Evolutionary conservation across 2,797 vertebrate genomes (phyloP).

Genomic region (Micrastur ruficollis): DNA sequence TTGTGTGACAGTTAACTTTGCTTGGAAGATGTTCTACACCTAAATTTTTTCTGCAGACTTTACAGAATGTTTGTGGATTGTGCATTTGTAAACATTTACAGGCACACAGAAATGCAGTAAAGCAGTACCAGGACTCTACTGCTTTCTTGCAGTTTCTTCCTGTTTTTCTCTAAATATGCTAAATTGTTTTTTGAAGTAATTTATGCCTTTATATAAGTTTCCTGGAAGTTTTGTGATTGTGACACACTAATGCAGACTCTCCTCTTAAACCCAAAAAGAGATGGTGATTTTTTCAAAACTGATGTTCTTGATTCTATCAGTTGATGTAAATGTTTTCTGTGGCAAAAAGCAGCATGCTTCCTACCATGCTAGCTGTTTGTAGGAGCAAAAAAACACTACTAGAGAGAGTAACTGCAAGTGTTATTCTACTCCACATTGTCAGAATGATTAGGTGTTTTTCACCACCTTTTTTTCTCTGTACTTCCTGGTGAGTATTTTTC

Average conservation of each 20-base stretch:
- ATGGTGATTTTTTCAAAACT: background rate
- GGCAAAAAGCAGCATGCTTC: background rate
- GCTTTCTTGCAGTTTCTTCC: background rate
- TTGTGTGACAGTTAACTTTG: background rate
- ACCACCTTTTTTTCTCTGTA: background rate
- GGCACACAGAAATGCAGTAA: background rate
- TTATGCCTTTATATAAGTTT: background rate
- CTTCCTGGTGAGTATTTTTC: background rate
- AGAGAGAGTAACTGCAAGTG: background rate
- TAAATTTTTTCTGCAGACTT: background rate
- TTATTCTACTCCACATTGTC: background rate
- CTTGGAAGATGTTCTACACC: background rate
- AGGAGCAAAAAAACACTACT: background rate
- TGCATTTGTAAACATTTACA: background rate
- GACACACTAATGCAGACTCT: background rate
- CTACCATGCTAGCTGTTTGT: background rate
- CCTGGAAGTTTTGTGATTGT: background rate
- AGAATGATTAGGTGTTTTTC: background rate
- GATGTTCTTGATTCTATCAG: background rate
- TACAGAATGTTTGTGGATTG: background rate
- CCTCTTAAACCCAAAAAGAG: background rate
- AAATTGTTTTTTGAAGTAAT: background rate
- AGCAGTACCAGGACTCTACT: background rate
- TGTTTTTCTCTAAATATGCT: background rate
- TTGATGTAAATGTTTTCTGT: background rate